Conservation (phyloP, 2,797 vertebrate species). For the Lacerta viridis region DNA sequence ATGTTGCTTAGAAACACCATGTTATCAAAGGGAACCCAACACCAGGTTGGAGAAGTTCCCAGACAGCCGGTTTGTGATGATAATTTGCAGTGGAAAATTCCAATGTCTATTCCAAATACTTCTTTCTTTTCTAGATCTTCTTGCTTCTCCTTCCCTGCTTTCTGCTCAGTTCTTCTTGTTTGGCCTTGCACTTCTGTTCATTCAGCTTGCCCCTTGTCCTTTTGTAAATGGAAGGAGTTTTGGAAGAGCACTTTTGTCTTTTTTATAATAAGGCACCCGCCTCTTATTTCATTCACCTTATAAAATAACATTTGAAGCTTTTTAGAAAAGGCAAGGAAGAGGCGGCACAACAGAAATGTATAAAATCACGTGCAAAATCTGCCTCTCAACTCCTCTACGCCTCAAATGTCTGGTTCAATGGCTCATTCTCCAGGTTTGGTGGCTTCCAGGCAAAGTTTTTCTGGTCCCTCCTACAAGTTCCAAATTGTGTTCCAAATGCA, state of each 20-base stretch:
- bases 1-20: constrained; percentile 75
- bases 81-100: constrained; percentile 78
- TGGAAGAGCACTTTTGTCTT: not conserved
- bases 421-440: too few relatives aligned
- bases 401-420: too few relatives aligned
- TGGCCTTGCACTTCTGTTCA: constrained; percentile 47
- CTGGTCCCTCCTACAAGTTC: too few relatives aligned
- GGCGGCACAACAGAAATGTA: too few relatives aligned
- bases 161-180: constrained; percentile 60
- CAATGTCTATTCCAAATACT: constrained; percentile 71
- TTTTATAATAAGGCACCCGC: not conserved
- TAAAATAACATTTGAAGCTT: not conserved
- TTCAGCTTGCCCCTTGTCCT: constrained; percentile 3
- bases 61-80: constrained; percentile 72
- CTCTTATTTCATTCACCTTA: not conserved
- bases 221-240: not conserved
- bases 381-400: too few relatives aligned
- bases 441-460: too few relatives aligned
- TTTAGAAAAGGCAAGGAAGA: too few relatives aligned
- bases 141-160: constrained; percentile 58
- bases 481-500: too few relatives aligned
- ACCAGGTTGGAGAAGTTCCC: constrained; percentile 77
- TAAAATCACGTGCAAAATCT: too few relatives aligned
- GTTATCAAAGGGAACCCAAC: constrained; percentile 74
- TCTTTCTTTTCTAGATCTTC: constrained; percentile 74